These are phyloP conservation scores for Agapostemon virescens DNA, from an alignment of 2,888 invertebrate species.

Conservation along the genomic window DNA sequence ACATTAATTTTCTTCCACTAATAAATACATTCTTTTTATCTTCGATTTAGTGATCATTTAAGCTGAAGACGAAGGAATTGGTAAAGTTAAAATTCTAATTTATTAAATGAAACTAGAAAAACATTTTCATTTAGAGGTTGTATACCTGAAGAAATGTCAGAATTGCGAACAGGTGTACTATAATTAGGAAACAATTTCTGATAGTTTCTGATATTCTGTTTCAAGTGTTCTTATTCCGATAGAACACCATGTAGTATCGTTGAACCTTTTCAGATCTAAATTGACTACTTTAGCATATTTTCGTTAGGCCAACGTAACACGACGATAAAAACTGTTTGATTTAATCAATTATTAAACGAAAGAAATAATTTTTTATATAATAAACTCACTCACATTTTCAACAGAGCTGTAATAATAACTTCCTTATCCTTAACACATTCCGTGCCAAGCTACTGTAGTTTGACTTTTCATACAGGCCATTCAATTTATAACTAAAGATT, in stretches of 20 bases:
- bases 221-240: slow-evolving; percentile 36
- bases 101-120: not conserved
- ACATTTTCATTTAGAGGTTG: not conserved
- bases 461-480: no score
- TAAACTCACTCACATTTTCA: no score
- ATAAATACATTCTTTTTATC: not conserved
- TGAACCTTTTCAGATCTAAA: slow-evolving; percentile 45
- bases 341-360: no score
- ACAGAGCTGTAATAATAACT: no score
- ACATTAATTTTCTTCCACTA: not conserved
- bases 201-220: slow-evolving; percentile 22
- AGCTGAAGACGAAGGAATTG: not conserved
- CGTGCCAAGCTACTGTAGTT: no score
- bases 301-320: not conserved
- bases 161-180: no score
- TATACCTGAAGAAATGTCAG: not conserved
- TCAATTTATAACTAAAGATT: no score
- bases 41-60: not conserved
- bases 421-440: no score
- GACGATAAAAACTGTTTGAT: not conserved
- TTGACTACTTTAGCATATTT: slow-evolving; percentile 38
- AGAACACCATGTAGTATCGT: slow-evolving; percentile 40
- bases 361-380: no score
- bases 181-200: no score
- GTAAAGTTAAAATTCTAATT: not conserved